Evolutionary conservation across 2,888 invertebrate species (phyloP).

Genomic region (Zootermopsis nevadensis): DNA sequence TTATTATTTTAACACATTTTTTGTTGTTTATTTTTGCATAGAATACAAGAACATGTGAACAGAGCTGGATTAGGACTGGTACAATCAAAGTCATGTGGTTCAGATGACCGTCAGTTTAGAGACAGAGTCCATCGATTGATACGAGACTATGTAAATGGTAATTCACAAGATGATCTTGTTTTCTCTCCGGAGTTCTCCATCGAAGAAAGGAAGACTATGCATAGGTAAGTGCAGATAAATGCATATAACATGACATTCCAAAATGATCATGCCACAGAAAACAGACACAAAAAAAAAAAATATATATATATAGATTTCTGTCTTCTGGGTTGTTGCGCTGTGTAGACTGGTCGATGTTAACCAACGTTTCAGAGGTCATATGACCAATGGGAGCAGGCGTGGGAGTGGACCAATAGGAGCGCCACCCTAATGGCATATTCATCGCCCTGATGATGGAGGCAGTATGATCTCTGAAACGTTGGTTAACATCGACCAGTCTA

Average conservation of each 20-base stretch:
- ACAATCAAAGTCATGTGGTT: slow-evolving; percentile 13
- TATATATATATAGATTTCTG: too few relatives aligned
- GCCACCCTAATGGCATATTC: too few relatives aligned
- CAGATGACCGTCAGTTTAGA: slow-evolving; percentile 54
- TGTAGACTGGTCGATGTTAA: too few relatives aligned
- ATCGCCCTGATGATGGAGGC: too few relatives aligned
- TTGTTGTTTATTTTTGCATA: slow-evolving; percentile 43
- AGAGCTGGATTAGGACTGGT: slow-evolving; percentile 51
- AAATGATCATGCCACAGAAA: too few relatives aligned
- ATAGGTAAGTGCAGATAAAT: slow-evolving; percentile 56
- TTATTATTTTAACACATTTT: not conserved
- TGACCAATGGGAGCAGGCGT: too few relatives aligned
- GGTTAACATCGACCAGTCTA: too few relatives aligned
- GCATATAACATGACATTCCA: too few relatives aligned
- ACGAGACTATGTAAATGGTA: slow-evolving; percentile 58
- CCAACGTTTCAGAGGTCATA: too few relatives aligned
- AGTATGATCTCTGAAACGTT: too few relatives aligned
- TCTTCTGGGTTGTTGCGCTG: too few relatives aligned
- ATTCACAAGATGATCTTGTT: slow-evolving; percentile 60
- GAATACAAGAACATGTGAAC: slow-evolving; percentile 48
- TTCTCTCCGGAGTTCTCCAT: slow-evolving; percentile 62
- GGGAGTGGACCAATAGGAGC: too few relatives aligned
- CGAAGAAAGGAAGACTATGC: slow-evolving; percentile 63
- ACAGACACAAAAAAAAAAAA: not conserved
- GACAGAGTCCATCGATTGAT: slow-evolving; percentile 58